Evolutionary conservation across 2,888 invertebrate species (phyloP), one percentile per base, ranked within the genome.

Genomic region (Xanthorhoe designata): DNA sequence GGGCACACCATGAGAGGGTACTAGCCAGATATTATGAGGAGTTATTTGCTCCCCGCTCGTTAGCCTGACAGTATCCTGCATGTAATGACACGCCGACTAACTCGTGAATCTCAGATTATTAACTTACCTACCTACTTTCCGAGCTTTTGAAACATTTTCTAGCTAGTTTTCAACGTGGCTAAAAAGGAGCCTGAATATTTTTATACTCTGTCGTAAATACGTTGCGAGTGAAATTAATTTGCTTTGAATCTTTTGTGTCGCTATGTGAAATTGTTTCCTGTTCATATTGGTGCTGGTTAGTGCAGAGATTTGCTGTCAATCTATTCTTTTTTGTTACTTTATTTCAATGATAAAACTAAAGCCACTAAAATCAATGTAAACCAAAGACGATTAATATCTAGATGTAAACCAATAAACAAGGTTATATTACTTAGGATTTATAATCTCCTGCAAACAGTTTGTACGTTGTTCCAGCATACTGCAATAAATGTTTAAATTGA

Each of bases 11-110:
- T 67, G 54, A 70, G 66, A 61, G 69, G 73, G 64, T 71, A 74
- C 71, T 66, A 71, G 67, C 35, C 19, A 64, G 63, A 64, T 68
- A 68, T 75, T 78, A 86, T 85, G 85, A 86, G 79, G 83, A 87
- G 88, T 85, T 90, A 88, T 89, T 89, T 87, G 86, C 85, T 83
- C 76, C 75, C 76, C 78, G 82, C 89, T 90, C 87, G 86, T 90
- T 90, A 90, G 83, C 78, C 73, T 78, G 78, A 82, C 81, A 78
- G 85, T 85, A 85, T 86, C 82, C 85, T 86, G 85, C 76, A 78
- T 81, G 80, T 85, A 87, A 87, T 81, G 84, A 84, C 83, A 83
- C 78, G 74, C 80, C 74, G 75, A 78, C 72, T 79, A 79, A 79
- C 79, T 79, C 78, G 76, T 78, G 62, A 79, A 78, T 80, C 78